Conservation (phyloP, 1,140 invertebrate species). For the Aradophagus sp. region DNA sequence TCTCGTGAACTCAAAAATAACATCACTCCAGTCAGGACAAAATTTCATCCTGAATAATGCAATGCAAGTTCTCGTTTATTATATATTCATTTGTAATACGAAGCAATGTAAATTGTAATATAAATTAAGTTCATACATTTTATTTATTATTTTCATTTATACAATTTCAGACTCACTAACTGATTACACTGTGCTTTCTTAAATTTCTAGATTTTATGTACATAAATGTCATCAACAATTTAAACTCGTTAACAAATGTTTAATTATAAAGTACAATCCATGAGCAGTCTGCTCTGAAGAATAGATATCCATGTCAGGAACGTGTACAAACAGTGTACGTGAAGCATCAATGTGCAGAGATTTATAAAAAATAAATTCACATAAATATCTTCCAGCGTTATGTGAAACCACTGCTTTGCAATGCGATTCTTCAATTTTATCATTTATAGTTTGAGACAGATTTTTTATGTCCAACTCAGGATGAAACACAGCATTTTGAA, state of each 20-base stretch:
- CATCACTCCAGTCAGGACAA: slow-evolving; percentile 80
- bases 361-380: slow-evolving; percentile 82
- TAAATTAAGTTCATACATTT: too few species aligned
- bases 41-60: slow-evolving; percentile 71
- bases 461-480: slow-evolving; percentile 68
- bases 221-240: neutral
- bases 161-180: neutral
- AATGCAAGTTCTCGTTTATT: neutral
- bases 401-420: slow-evolving; percentile 67
- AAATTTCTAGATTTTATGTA: neutral
- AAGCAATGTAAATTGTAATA: too few species aligned
- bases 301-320: slow-evolving; percentile 77
- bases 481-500: slow-evolving; percentile 65
- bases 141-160: too few species aligned
- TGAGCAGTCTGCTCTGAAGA: slow-evolving; percentile 74
- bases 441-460: slow-evolving; percentile 71
- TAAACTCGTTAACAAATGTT: slow-evolving; percentile 49
- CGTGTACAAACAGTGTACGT: slow-evolving; percentile 80
- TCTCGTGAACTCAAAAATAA: slow-evolving; percentile 79
- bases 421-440: slow-evolving; percentile 54
- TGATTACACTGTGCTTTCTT: neutral
- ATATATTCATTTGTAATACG: neutral
- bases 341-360: slow-evolving; percentile 77
- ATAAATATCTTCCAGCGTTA: slow-evolving; percentile 78
- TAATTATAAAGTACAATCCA: slow-evolving; percentile 76